Evolutionary conservation across 1,140 invertebrate species (phyloP), one percentile per base, ranked within the genome.

Genomic region (Tachypleus tridentatus): DNA sequence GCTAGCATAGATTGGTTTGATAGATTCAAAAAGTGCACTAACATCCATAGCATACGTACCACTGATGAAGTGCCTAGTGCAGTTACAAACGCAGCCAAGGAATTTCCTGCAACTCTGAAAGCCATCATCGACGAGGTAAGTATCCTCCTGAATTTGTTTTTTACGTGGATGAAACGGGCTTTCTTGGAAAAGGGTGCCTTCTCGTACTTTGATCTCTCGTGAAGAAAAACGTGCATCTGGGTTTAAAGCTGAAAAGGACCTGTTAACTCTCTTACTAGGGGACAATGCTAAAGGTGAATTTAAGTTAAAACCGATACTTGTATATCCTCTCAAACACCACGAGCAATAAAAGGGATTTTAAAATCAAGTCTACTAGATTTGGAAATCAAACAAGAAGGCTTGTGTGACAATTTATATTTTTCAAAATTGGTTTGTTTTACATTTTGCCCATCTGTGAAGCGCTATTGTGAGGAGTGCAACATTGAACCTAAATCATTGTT

Each of bases 121-220:
- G 66, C 29, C 29, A 29, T 29, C 29, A 2, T 29, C 69, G 64
- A 72, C 76, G 11, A 75, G 71, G 71, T 62, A 72, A 69, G 58
- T 77, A 74, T 67, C 63, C 65, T 10, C 69, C 73, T 5, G 61
- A 77, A 62, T 74, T 77, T 72, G 71, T 78, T 58, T 77, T 79
- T 60, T 79, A 76, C 63, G 73, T 65, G 73, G 77, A 65, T 76
- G 78, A 68, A 77, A 72, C 49, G 73, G 71, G 52, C 64, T 79
- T 1, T 78, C 75, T 72, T 80, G 77, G 75, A 80, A 79, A 70
- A 77, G 69, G 69, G 77, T 80, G 74, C 76, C 77, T 63, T 72
- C 70, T 67, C 65, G 73, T 64, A 78, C 76, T 60, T 78, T 72
- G 71, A 72, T 78, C 64, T 70, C 73, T 9, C 65, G 73, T 68